Evolutionary conservation across 2,113 vertebrate species (phyloP).

Genomic region (Opisthocomus hoazin): DNA sequence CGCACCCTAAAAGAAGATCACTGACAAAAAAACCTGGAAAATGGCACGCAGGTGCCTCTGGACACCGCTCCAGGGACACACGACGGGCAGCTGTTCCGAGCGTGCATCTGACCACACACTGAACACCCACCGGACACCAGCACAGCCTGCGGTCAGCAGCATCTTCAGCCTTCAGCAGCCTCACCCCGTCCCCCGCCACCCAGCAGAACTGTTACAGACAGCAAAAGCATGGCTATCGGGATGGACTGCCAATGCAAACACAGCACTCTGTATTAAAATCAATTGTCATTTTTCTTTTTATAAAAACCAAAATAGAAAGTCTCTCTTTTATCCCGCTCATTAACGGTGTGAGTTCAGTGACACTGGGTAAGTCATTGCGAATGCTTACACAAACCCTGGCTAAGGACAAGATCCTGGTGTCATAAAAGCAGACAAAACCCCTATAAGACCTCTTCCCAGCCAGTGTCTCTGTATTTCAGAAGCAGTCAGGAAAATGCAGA

Average conservation of each 20-base stretch:
- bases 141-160: background rate
- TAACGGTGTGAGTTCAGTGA: background rate
- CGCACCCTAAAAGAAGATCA: background rate
- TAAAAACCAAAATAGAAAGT: background rate
- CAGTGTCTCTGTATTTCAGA: background rate
- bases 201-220: background rate
- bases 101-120: fast-evolving
- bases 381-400: background rate
- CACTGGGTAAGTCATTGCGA: background rate
- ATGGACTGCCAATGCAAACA: background rate
- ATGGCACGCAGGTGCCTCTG: background rate
- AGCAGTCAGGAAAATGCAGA: background rate
- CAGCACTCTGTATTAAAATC: background rate
- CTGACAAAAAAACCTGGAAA: background rate
- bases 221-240: fast-evolving
- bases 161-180: too few relatives aligned
- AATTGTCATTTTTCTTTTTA: background rate
- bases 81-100: background rate
- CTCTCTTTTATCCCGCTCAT: background rate
- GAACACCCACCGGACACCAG: background rate
- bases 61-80: background rate
- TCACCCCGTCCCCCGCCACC: background rate
- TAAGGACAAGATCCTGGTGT: background rate
- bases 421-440: background rate
- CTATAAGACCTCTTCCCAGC: background rate